Base-by-base conservation (phyloP, 2,888 invertebrate species). In the Holacanthella duospinosa region DNA sequence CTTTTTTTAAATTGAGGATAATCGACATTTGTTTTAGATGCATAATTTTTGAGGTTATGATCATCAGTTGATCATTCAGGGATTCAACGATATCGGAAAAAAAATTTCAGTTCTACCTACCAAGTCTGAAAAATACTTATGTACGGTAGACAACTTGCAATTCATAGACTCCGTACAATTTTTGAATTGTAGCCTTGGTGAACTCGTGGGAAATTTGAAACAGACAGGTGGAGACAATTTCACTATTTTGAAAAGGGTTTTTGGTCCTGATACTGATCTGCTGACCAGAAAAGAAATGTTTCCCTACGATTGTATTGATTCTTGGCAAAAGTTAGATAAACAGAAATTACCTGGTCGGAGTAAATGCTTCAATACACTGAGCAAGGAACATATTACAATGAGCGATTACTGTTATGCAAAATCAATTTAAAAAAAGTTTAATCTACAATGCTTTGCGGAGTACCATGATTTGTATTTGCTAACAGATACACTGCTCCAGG, bases 401-500 rank as follows among this genome's bases (percentile, higher is more conserved):
- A 64, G 66, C 16, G 72, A 74, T 56, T 74, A 74, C 55, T n/a
- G 53, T 9, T 66, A 69, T 62, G 72, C 70, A 1, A 1, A 55
- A 44, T 28, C 26, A 3, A 67, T 74, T 2, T 74, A 68, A 69
- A 44, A 66, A 2, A 19, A 27, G 9, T 71, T 73, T 53, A 64
- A 68, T 19, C 62, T 68, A 19, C 64, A 69, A 59, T 71, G 64
- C 36, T 53, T 75, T 1, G 70, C 72, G 4, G 70, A 74, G 26
- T 72, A 71, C 57, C 68, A 68, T 43, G 68, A 71, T 62, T 29
- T 65, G n/a, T n/a, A n/a, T n/a, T n/a, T n/a, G n/a, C n/a, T n/a
- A n/a, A n/a, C n/a, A n/a, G n/a, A n/a, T n/a, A 64, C 66, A 0
- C 43, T 68, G 2, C 61, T 71, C 2, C 65, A 74, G 3, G 71